Base-by-base conservation (phyloP, 2,797 vertebrate genomes). In the Dromococcyx pavoninus region DNA sequence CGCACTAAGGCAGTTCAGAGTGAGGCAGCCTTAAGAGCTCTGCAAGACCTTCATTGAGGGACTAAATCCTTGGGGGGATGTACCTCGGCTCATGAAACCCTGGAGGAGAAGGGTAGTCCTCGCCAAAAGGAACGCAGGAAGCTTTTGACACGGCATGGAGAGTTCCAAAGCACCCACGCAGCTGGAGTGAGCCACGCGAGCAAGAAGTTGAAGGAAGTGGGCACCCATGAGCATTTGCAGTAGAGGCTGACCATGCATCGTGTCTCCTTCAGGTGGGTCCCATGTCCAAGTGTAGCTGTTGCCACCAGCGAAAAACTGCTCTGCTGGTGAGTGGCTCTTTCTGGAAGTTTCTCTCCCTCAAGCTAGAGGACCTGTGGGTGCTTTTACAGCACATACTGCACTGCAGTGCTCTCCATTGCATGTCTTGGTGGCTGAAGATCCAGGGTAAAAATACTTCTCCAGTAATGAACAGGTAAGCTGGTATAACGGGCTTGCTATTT, bases 321-420 rank as follows among this genome's bases (percentile, higher is more conserved):
- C 39, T 8, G 3, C 16, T 66, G 67, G 32, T 3, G 23, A 23
- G 10, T 82, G 22, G 7, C 72, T 71, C 46, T 18, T 61, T 66
- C 62, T 71, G 58, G 48, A 57, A 27, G 21, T 44, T 17, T 67
- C 13, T 46, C n/a, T 85, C n/a, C 53, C 5, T 60, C 35, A 17
- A 15, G 35, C 39, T 92, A 65, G 61, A 72, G 27, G 58, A 88
- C 9, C 33, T 23, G 25, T 0, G 0, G 17, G 11, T 46, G 14
- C 16, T 25, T 56, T 72, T 62, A 4, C 10, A 50, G 58, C 28
- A 39, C 28, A 16, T 0, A 2, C 24, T 93, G 62, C 53, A n/a
- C 33, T 58, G 88, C 7, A 0, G 76, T 10, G 25, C 33, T 77
- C 70, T 25, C 56, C 0, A 1, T 27, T n/a, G 16, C 1, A 0